Conservation (phyloP, 2,113 vertebrate genomes). For the crab-eating macaque (Macaca fascicularis) region DNA sequence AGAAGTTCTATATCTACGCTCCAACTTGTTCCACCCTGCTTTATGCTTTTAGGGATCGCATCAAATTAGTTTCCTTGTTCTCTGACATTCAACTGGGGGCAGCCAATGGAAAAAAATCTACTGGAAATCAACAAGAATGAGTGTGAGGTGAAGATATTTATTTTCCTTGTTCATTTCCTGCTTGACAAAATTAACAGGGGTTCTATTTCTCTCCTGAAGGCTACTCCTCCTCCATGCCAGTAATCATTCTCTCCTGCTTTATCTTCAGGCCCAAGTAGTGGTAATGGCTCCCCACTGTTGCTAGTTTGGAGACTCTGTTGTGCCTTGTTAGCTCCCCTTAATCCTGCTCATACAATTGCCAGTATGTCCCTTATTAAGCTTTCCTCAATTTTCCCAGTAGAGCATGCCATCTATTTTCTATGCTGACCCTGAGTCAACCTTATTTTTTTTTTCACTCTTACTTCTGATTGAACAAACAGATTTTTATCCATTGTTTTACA, state of each 20-base stretch:
- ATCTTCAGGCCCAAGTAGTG: background rate
- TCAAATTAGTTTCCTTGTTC: background rate
- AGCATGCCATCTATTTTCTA: background rate
- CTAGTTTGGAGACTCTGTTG: background rate
- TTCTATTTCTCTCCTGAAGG: background rate
- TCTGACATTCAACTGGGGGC: background rate
- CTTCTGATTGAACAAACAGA: background rate
- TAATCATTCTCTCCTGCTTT: background rate
- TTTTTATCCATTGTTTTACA: background rate
- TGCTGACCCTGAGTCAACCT: background rate
- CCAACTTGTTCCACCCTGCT: background rate
- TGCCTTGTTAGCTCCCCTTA: background rate
- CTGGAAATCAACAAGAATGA: background rate
- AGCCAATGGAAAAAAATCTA: background rate
- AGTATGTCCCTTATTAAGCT: background rate
- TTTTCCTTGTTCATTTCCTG: background rate
- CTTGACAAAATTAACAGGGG: background rate
- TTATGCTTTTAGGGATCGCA: background rate
- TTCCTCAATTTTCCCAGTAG: background rate
- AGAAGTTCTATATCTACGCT: background rate
- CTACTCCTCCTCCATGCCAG: background rate
- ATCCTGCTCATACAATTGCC: background rate
- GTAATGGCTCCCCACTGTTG: background rate
- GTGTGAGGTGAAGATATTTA: background rate
- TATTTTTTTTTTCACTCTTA: background rate